Percentiles rank a stretch among this genome's conserved stretches.
Conservation (phyloP, 2,113 vertebrate species). For the Sitta europaea region DNA sequence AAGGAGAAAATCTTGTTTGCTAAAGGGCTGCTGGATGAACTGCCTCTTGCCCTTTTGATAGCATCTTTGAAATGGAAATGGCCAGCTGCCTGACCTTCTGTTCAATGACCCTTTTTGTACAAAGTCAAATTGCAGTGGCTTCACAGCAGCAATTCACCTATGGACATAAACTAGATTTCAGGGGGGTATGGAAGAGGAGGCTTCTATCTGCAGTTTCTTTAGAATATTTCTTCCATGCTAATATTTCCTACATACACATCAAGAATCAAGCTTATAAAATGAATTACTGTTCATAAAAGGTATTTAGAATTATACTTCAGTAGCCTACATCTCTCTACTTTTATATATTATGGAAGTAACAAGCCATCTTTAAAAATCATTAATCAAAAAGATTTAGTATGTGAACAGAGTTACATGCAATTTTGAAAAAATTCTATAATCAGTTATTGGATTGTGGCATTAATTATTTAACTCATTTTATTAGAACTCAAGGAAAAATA, state of each 20-base stretch:
- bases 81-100: conserved; percentile 97
- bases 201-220: conserved; percentile 42
- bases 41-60: conserved; percentile 84
- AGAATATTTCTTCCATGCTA: conserved; percentile 3
- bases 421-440: conserved; percentile 55
- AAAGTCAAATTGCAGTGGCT: conserved; percentile 88
- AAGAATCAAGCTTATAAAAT: conserved; percentile 27
- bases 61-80: conserved; percentile 97
- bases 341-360: conserved; percentile 36
- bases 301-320: conserved; percentile 4
- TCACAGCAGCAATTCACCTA: conserved; percentile 78
- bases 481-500: conserved; percentile 29
- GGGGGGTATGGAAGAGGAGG: conserved; percentile 2
- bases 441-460: conserved; percentile 59
- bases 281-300: conserved; percentile 11
- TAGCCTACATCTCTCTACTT: neutral
- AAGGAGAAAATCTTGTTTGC: conserved; percentile 83
- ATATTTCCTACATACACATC: neutral
- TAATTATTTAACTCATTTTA: conserved; percentile 67
- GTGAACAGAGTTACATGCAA: neutral
- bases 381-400: conserved; percentile 63
- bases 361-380: conserved; percentile 36
- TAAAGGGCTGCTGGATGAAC: conserved; percentile 79
- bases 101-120: conserved; percentile 91
- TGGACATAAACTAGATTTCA: conserved; percentile 76